Evolutionary conservation across 2,888 invertebrate species (phyloP).

Genomic region (Agrotis ipsilon): DNA sequence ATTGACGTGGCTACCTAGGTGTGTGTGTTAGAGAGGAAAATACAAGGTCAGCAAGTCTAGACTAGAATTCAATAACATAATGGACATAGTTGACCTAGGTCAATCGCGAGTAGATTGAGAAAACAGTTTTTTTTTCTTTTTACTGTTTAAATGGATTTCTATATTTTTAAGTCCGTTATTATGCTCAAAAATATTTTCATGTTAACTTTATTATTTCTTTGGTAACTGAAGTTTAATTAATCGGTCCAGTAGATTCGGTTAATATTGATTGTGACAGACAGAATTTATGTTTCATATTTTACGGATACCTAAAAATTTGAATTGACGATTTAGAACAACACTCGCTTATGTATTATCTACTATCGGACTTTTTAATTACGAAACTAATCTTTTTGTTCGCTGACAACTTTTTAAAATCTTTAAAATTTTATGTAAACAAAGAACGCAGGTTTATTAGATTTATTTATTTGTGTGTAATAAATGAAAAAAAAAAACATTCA

Average conservation of each 20-base stretch:
- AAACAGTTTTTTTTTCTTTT: not conserved
- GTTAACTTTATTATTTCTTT: no score
- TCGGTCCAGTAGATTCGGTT: not conserved
- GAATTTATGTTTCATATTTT: not conserved
- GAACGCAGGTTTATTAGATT: no score
- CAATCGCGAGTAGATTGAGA: not conserved
- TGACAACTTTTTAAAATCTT: no score
- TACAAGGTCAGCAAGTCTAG: slow-evolving; percentile 29
- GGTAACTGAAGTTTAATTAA: not conserved
- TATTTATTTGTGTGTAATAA: no score
- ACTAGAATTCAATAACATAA: slow-evolving; percentile 7
- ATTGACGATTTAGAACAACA: not conserved
- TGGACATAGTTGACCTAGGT: not conserved
- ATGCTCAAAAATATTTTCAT: no score
- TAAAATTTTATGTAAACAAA: no score
- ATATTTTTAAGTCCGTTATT: not conserved
- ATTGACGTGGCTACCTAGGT: not conserved
- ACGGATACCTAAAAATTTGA: not conserved
- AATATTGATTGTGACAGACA: not conserved
- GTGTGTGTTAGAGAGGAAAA: not conserved
- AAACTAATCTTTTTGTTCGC: no score
- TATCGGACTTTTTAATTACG: no score
- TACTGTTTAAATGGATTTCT: no score
- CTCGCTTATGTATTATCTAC: no score
- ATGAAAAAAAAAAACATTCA: no score